These are phyloP conservation scores for Drosophila oshimai DNA, from an alignment of 1,140 invertebrate species.

Conservation along the genomic window DNA sequence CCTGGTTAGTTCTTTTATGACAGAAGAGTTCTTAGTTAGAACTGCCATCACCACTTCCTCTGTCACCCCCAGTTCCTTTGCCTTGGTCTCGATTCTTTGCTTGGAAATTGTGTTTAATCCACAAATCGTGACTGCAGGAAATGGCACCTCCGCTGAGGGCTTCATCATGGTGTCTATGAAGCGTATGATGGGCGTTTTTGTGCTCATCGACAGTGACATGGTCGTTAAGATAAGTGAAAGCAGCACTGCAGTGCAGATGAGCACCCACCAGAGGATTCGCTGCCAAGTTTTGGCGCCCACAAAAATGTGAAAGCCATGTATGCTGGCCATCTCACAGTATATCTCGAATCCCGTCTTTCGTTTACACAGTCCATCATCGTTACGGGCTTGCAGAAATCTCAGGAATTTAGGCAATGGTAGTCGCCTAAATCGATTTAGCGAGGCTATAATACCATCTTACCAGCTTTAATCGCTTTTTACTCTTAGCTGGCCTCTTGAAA, in stretches of 20 bases:
- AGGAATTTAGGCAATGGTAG: slow-evolving; percentile 54
- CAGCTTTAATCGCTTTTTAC: slow-evolving; percentile 23
- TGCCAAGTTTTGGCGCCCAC: slow-evolving; percentile 67
- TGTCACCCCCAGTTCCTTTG: slow-evolving; percentile 2
- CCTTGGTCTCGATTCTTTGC: background rate
- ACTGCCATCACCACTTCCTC: slow-evolving; percentile 1
- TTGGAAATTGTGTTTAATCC: slow-evolving; percentile 63
- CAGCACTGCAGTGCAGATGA: slow-evolving; percentile 80
- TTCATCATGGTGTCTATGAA: slow-evolving; percentile 86
- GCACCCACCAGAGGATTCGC: slow-evolving; percentile 82
- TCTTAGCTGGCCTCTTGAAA: slow-evolving; percentile 15
- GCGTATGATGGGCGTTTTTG: slow-evolving; percentile 77
- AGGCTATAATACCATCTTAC: slow-evolving; percentile 20
- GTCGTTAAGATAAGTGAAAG: slow-evolving; percentile 79
- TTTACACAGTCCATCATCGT: slow-evolving; percentile 70
- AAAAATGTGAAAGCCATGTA: slow-evolving; percentile 76
- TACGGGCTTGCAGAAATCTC: slow-evolving; percentile 53
- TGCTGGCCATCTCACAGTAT: slow-evolving; percentile 83
- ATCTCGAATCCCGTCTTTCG: slow-evolving; percentile 72
- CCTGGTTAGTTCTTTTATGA: background rate
- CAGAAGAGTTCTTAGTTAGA: background rate
- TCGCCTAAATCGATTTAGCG: slow-evolving; percentile 6
- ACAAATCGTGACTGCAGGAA: slow-evolving; percentile 88
- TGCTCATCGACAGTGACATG: slow-evolving; percentile 81
- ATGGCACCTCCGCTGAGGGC: slow-evolving; percentile 83